Percentiles rank a stretch among this genome's conserved stretches.
Evolutionary conservation across 2,888 invertebrate species (phyloP).

Genomic region (Entomobrya proxima): DNA sequence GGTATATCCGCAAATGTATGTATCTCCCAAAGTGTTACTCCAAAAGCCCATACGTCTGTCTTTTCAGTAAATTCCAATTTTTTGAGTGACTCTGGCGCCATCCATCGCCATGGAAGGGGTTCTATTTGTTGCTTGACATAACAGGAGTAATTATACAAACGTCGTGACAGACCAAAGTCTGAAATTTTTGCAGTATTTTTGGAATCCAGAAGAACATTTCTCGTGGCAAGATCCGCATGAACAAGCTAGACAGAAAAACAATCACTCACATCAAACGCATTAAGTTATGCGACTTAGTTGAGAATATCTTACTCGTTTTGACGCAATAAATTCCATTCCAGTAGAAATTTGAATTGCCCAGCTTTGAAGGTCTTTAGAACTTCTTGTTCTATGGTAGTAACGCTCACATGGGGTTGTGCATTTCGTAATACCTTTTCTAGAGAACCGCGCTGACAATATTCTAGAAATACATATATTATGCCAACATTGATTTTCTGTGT

Average conservation of each 20-base stretch:
- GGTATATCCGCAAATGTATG: neutral
- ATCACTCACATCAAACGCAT: neutral
- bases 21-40: neutral
- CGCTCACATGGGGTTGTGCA: neutral
- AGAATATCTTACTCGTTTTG: neutral
- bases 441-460: neutral
- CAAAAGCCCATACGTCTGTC: neutral
- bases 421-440: neutral
- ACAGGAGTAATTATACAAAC: neutral
- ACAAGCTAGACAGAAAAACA: neutral
- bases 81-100: neutral
- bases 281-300: neutral
- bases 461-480: neutral
- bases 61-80: neutral
- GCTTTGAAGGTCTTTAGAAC: neutral
- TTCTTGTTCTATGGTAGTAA: neutral
- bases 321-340: neutral
- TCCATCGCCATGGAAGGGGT: neutral
- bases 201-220: neutral
- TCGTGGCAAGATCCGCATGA: neutral
- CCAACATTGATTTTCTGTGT: neutral
- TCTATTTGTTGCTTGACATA: neutral
- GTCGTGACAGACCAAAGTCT: neutral
- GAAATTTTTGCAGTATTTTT: neutral
- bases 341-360: no score